phyloP scores from a whole-genome alignment of 1,140 invertebrate species.

The Euwallacea fornicatus region DNA sequence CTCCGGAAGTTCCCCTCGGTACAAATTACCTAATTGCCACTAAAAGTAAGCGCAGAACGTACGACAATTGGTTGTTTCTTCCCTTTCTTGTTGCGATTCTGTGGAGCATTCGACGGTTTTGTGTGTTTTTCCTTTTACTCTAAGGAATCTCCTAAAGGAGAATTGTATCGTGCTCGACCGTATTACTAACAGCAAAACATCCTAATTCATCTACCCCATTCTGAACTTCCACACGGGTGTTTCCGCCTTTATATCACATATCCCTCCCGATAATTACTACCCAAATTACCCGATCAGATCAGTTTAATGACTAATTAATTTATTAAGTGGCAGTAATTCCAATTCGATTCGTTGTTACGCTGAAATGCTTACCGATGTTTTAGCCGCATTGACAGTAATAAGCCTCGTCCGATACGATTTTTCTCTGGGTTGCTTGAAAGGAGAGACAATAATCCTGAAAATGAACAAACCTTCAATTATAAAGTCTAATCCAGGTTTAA shows the following conservation, averaged over 20 bases:
- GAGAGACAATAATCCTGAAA: slow-evolving; percentile 22
- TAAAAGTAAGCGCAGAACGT: too few species aligned
- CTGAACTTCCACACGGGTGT: not conserved
- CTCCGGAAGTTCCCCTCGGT: not conserved
- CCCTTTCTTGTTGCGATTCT: too few species aligned
- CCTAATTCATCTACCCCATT: too few species aligned
- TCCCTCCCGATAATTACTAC: slow-evolving; percentile 16
- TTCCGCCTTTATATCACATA: not conserved
- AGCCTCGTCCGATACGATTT: slow-evolving; percentile 1
- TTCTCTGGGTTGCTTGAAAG: not conserved
- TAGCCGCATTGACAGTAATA: not conserved
- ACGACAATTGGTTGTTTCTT: too few species aligned
- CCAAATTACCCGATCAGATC: slow-evolving; percentile 10
- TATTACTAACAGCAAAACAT: too few species aligned
- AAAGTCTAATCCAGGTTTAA: slow-evolving; percentile 34
- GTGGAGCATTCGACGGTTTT: too few species aligned
- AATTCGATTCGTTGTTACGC: not conserved
- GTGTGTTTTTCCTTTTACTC: too few species aligned
- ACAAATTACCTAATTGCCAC: too few species aligned
- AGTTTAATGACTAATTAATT: slow-evolving; percentile 16
- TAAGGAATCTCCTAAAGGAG: too few species aligned
- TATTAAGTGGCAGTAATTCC: slow-evolving; percentile 13
- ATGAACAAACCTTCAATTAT: slow-evolving; percentile 34
- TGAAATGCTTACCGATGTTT: not conserved
- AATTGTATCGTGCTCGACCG: too few species aligned